A percentile compares a stretch with the other conserved stretches of the same genome.
Conservation (phyloP, 2,113 vertebrate genomes). For the Vulpes vulpes region DNA sequence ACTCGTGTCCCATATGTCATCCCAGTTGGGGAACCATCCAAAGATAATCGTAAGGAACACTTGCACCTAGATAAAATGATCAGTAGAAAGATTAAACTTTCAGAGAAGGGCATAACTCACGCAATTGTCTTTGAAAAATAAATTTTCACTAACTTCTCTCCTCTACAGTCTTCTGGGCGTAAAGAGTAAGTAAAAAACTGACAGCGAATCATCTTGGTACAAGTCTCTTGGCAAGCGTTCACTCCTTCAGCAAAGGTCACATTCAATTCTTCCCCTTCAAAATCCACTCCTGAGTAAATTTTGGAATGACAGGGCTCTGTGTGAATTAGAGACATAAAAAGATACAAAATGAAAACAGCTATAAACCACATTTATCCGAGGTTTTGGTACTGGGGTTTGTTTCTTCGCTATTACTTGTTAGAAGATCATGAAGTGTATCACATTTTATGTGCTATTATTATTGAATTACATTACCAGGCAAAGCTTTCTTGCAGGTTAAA, state of each 20-base stretch:
- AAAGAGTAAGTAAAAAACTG: slow-evolving; percentile 89
- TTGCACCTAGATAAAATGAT: slow-evolving; percentile 72
- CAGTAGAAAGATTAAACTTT: background rate
- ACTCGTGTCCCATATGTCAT: slow-evolving; percentile 75
- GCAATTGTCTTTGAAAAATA: background rate
- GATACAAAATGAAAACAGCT: background rate
- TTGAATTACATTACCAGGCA: slow-evolving; percentile 85
- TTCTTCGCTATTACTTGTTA: background rate
- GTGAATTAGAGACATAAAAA: background rate
- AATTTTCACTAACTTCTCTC: slow-evolving; percentile 82
- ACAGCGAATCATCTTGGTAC: slow-evolving; percentile 87
- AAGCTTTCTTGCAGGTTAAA: slow-evolving; percentile 83
- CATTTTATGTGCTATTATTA: background rate
- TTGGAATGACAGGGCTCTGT: slow-evolving; percentile 83
- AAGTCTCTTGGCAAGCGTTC: slow-evolving; percentile 85
- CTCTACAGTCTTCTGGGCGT: slow-evolving; percentile 81
- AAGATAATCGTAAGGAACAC: slow-evolving; percentile 87
- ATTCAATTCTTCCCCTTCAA: slow-evolving; percentile 86
- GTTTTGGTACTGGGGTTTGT: background rate
- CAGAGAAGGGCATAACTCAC: background rate
- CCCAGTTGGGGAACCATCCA: slow-evolving; percentile 84
- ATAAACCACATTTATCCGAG: background rate
- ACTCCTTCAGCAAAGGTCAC: slow-evolving; percentile 77
- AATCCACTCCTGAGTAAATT: slow-evolving; percentile 79
- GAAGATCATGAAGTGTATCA: background rate